Base-by-base conservation (phyloP, 1,140 invertebrate genomes). In the Solen grandis region DNA sequence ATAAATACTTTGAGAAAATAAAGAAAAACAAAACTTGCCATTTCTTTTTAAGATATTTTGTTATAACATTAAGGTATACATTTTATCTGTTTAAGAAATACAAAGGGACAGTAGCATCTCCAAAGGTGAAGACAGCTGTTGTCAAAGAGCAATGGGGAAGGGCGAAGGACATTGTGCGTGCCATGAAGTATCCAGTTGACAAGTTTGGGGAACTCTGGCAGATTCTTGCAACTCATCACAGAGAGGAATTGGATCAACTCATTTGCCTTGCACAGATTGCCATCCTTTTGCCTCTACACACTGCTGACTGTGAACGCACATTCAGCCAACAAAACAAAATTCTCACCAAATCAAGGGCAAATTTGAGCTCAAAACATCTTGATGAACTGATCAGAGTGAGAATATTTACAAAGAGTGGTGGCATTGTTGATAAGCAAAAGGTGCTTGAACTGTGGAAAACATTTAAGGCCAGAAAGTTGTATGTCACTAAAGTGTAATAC, bases 301-400 rank as follows among this genome's bases (percentile, higher is more conserved):
- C 33, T 22, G 46, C 75, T 27, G 75, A 69, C 22, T 14, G 50
- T 41, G 75, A 78, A 33, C 33, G 75, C 27, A 46, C n/a, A 41
- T 69, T 78, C 35, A 57, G 50, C 46, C 60, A 66, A 29, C 75
- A 78, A 35, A 78, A 78, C 25, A 35, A 38, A 68, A 68, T 69
- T n/a, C 19, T 66, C 2, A 69, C 63, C 19, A 54, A 70, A 55
- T n/a, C 0, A 0, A 54, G 46, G 25, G 10, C 19, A 50, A 50
- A n/a, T n/a, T n/a, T n/a, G n/a, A n/a, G n/a, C n/a, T n/a, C n/a
- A n/a, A n/a, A n/a, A n/a, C n/a, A n/a, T n/a, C n/a, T n/a, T n/a
- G n/a, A n/a, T n/a, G n/a, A n/a, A n/a, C n/a, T n/a, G n/a, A n/a
- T n/a, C n/a, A n/a, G n/a, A n/a, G n/a, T n/a, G n/a, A n/a, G n/a